Evolutionary conservation across 2,113 vertebrate species (phyloP).

Genomic region (Chloropsis hardwickii): DNA sequence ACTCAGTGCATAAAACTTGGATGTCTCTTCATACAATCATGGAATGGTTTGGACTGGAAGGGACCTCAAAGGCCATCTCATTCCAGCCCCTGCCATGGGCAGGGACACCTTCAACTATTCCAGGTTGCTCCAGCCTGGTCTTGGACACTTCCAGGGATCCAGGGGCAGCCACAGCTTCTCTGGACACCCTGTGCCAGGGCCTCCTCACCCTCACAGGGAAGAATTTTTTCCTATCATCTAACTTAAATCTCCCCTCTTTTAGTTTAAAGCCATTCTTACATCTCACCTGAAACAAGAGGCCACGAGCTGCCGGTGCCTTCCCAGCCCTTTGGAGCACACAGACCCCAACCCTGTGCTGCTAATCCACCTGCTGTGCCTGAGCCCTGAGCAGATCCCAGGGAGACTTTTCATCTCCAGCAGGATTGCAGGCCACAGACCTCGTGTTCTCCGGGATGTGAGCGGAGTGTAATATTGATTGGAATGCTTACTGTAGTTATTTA

Average conservation of each 20-base stretch:
- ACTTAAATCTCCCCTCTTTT: neutral
- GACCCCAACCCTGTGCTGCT: neutral
- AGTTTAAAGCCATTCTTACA: neutral
- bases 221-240: neutral
- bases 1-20: accelerated
- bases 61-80: neutral
- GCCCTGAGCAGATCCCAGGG: neutral
- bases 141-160: neutral
- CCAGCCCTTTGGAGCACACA: neutral
- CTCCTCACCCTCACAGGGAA: neutral
- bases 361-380: neutral
- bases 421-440: neutral
- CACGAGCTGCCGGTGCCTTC: neutral
- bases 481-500: constrained; percentile 49
- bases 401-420: neutral
- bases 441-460: neutral
- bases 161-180: neutral
- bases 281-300: accelerated
- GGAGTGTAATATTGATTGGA: constrained; percentile 36
- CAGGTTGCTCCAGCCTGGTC: neutral
- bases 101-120: neutral
- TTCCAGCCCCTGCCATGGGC: neutral
- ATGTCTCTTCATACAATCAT: neutral
- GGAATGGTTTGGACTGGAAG: neutral
- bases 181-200: neutral